Evolutionary conservation across 2,888 invertebrate genomes (phyloP), one percentile per base, ranked within the genome.

Genomic region (Euplagia quadripunctaria): DNA sequence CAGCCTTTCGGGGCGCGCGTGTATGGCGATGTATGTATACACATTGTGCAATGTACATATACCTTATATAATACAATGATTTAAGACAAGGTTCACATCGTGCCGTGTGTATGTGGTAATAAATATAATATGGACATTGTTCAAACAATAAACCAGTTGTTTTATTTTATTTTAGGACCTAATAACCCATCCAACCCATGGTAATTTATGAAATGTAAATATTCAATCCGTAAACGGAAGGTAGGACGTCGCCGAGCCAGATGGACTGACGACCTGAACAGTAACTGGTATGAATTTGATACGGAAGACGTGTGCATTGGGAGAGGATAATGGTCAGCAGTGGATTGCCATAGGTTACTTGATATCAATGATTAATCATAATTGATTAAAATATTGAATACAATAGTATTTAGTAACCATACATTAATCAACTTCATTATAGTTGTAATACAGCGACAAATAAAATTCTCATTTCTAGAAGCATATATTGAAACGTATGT

Each of bases 51-150:
- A 97, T 97, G 97, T 97, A 97, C 96, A 97, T 97, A 97, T 97
- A 96, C 96, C 97, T 97, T 97, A 93, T 96, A 96, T 95, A 96
- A 96, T 97, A 97, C 96, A 97, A 97, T 97, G 97, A 97, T 97
- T 96, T 96, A 97, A 97, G 97, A 97, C 97, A 97, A 97, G 97
- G 97, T 97, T 98, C 97, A 97, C 98, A 97, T 97, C 97, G 97
- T 97, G 97, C 97, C 97, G 97, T 97, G 97, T 97, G 97, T 97
- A 97, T 97, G 97, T 97, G 97, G 97, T 97, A 97, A 97, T 97
- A 97, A 97, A 97, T 97, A 97, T 97, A 97, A 97, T 97, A 97
- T 97, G 97, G 97, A 97, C 97, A 97, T 97, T 97, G 97, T 97
- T 97, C 97, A 97, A 97, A 97, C 97, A 97, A 96, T 95, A 94